Evolutionary conservation across 37 sponge, comb jelly and placozoan species (phyloP), one percentile per base, ranked within the genome.

Genomic region (Crambe crambe): DNA sequence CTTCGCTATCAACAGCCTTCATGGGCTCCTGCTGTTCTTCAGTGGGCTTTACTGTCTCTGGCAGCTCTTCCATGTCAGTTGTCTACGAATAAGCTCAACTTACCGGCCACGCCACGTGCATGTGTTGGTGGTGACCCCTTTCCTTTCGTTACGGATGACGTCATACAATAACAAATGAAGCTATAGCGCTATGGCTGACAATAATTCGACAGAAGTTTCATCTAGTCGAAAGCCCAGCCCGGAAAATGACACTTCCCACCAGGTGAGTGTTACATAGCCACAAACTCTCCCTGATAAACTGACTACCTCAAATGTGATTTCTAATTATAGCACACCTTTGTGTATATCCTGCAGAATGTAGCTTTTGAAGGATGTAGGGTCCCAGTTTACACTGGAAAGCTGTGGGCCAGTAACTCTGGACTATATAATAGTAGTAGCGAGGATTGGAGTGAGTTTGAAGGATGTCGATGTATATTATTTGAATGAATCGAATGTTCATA

Each of bases 361-460:
- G 38, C 88, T 27, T 83, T 85, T 77, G 93, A 92, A 42, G 89
- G 89, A 21, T 92, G 93, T 57, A 58, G 80, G 30, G 58, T 88
- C n/a, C 89, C 93, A n/a, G 93, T 92, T 9, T 79, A 30, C n/a
- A 39, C 76, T 17, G 42, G 42, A 26, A 78, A 69, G 58, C 56
- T 70, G 51, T 73, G 67, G 79, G 65, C 1, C 44, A n/a, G 36
- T 1, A 41, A 57, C 15, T n/a, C 30, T 47, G 39, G 3, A 1
- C 39, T 60, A 4, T 42, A 29, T 35, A 59, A 42, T 10, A 21
- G 57, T 15, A 17, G 23, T 56, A 23, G 5, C 20, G 92, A 87
- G 21, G 80, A 77, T 23, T 91, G 92, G 92, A 83, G 92, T 91
- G 74, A 31, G 92, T 83, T 8, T 26, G 3, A n/a, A 60, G 5